Conservation (phyloP, 2,888 invertebrate species). For the Chorisops tibialis region DNA sequence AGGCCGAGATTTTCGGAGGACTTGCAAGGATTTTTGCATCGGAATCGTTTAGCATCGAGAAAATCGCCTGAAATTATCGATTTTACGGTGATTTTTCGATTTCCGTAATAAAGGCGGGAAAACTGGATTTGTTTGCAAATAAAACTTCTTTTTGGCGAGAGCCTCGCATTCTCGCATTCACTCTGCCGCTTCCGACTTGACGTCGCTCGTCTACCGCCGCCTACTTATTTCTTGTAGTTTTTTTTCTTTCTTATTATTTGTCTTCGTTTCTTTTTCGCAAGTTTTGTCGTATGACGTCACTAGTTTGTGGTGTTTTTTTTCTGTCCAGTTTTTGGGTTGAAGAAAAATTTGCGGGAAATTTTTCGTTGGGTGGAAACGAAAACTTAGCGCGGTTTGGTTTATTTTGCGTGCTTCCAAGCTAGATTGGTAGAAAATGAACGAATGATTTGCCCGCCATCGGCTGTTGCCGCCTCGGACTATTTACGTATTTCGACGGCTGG, state of each 20-base stretch:
- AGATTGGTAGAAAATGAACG: background rate
- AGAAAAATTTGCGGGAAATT: background rate
- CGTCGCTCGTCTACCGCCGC: slow-evolving; percentile 2
- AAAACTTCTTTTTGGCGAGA: slow-evolving; percentile 22
- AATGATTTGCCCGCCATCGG: background rate
- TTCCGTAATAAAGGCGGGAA: slow-evolving; percentile 30
- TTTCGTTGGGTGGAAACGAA: too few species aligned
- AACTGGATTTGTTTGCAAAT: slow-evolving; percentile 34
- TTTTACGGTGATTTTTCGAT: slow-evolving; percentile 6
- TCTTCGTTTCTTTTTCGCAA: background rate
- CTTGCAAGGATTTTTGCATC: slow-evolving; percentile 6
- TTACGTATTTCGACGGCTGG: background rate
- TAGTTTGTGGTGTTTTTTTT: background rate
- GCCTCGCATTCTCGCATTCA: slow-evolving; percentile 2
- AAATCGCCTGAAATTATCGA: background rate
- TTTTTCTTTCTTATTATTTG: background rate
- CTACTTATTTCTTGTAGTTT: background rate
- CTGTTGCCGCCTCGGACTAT: background rate
- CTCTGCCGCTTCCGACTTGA: slow-evolving; percentile 1
- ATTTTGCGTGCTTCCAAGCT: background rate
- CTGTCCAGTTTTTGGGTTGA: background rate
- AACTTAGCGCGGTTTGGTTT: too few species aligned
- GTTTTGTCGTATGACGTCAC: slow-evolving; percentile 16
- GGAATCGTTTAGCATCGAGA: background rate
- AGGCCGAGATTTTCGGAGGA: slow-evolving; percentile 14